Evolutionary conservation across 1,140 invertebrate species (phyloP), one percentile per base, ranked within the genome.

Genomic region (Aphelenchoides avenae): DNA sequence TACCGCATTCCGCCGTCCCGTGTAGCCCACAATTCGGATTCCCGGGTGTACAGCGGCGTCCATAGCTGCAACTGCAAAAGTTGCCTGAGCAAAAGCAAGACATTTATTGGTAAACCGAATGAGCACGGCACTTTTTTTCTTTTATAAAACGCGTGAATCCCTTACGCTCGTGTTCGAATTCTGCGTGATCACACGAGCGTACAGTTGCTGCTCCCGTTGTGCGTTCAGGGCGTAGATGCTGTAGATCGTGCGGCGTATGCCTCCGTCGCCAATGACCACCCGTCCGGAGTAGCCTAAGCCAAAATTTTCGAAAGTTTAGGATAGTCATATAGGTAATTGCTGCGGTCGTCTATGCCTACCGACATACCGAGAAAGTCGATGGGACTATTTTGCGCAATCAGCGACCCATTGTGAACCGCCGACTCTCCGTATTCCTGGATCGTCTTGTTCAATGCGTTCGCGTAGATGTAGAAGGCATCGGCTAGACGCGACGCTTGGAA

Each of bases 391-490:
- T 18, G 24, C 34, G 43, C 29, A 15, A 46, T 24, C n/a, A 46
- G 13, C 29, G 43, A 30, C 18, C 43, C 43, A 15, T 46, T 46
- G 18, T 13, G 3, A 27, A 46, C n/a, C 15, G 43, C 43, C 4
- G 43, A 24, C 13, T 46, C 43, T 46, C 43, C 43, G 13, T 46
- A 46, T 3, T 3, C 24, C 3, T 24, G 26, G 4, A 46, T 46
- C 29, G 26, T 46, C 43, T 13, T 46, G 24, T 46, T 46, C 43
- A 46, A 13, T 29, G 26, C 34, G 18, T 29, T 11, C 15, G 33
- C 60, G 46, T 62, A 62, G 46, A 66, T 24, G 39, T 66, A 62
- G 27, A 62, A 26, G 4, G 36, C 48, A 52, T 62, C 60, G 27
- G 63, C 44, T 9, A 62, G 49, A 18, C 18, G 26, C 9, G 22